These are phyloP conservation scores for Bos taurus DNA, from an alignment of 2,113 vertebrate genomes.

Conservation along the genomic window ARS-UCD2.0 NC_037345.1:6866501-6867000, in stretches of 20 bases:
- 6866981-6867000: neutral
- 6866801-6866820: neutral
- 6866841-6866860: neutral
- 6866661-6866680: neutral
- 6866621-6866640: accelerated
- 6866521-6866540: slow-evolving; percentile 70
- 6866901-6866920: neutral
- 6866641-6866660: neutral
- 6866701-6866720: neutral
- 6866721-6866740: neutral
- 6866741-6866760: neutral
- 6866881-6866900: neutral
- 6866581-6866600: slow-evolving; percentile 48
- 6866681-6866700: neutral
- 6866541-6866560: slow-evolving; percentile 47
- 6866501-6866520: slow-evolving; percentile 69
- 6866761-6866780: neutral
- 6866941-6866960: neutral
- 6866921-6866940: neutral
- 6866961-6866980: neutral
- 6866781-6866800: neutral
- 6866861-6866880: neutral
- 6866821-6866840: neutral
- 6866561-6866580: slow-evolving; percentile 59
- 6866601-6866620: slow-evolving; percentile 3